Evolutionary conservation across 1,140 invertebrate species (phyloP), one percentile per base, ranked within the genome.

Genomic region (Trichonephila clavata): DNA sequence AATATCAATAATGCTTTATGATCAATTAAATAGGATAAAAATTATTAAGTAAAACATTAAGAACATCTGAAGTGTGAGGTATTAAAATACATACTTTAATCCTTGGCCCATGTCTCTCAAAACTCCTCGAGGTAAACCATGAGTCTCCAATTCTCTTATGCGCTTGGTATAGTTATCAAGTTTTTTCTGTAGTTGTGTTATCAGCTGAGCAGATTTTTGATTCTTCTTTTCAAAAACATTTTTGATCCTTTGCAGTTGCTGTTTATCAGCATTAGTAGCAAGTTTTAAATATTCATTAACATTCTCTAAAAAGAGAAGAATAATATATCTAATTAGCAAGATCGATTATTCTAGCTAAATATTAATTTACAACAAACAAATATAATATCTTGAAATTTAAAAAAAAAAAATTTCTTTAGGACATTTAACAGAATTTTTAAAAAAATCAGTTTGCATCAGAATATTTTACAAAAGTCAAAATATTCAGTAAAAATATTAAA

Each of bases 221-320:
- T 99, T 99, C 95, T 99, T 99, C 96, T 99, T 99, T 96, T 99
- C 99, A 96, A 99, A 99, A n/a, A 99, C 98, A 21, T 98, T 98
- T 96, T 99, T 99, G 93, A 99, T 98, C 94, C 98, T 97, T 95
- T 97, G 97, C 87, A 99, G 96, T 95, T 99, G 98, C 94, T 98
- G 98, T 95, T 99, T 99, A 95, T 99, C 98, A 7, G 98, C 98
- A 95, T 98, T 98, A 18, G 98, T 97, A n/a, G 98, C 98, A 94
- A 99, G 96, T 96, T 98, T 98, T 83, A 99, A 96, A 96, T 99
- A 99, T 96, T 99, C 98, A 95, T 99, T 99, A 4, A 99, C 98
- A 96, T 99, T 99, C 96, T 99, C 96, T 96, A 95, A 80, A 68
- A 89, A 21, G 83, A 13, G 50, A 50, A 50, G 1, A 50, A 50